Conservation (phyloP, 2,797 vertebrate genomes). For the Poecilia velifera region DNA sequence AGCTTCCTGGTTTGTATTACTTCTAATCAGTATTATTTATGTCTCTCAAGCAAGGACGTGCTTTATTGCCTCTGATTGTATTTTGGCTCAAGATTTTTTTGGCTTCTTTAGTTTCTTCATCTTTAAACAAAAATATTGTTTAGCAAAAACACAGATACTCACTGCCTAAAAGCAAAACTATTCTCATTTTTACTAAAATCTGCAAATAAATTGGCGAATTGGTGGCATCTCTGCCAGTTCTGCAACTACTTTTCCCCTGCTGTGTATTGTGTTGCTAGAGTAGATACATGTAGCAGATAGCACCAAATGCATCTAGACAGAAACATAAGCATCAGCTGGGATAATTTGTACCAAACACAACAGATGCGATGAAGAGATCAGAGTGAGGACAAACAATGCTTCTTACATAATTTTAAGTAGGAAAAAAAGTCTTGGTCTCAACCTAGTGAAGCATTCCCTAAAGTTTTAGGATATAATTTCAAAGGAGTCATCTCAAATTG, state of each 20-base stretch:
- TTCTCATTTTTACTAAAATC: constrained; percentile 16
- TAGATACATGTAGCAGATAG: background rate
- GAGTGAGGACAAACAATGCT: background rate
- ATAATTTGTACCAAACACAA: background rate
- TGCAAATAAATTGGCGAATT: background rate
- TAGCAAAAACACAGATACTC: constrained; percentile 17
- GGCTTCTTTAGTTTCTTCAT: constrained; percentile 21
- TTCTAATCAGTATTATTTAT: background rate
- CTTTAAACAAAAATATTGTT: constrained; percentile 10
- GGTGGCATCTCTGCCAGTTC: background rate
- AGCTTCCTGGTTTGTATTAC: background rate
- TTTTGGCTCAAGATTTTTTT: constrained; percentile 28
- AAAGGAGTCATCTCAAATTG: background rate
- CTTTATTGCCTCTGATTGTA: constrained; percentile 53
- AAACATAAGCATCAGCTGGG: background rate
- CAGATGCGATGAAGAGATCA: background rate
- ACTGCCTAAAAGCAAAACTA: constrained; percentile 1
- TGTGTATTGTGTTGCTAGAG: background rate
- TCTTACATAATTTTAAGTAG: background rate
- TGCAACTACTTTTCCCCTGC: background rate
- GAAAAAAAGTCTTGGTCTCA: background rate
- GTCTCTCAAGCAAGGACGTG: constrained; percentile 23
- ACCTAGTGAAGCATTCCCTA: background rate
- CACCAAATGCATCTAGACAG: background rate
- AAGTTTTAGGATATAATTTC: background rate